Base-by-base conservation (phyloP, 2,888 invertebrate genomes). In the Lypha dubia region DNA sequence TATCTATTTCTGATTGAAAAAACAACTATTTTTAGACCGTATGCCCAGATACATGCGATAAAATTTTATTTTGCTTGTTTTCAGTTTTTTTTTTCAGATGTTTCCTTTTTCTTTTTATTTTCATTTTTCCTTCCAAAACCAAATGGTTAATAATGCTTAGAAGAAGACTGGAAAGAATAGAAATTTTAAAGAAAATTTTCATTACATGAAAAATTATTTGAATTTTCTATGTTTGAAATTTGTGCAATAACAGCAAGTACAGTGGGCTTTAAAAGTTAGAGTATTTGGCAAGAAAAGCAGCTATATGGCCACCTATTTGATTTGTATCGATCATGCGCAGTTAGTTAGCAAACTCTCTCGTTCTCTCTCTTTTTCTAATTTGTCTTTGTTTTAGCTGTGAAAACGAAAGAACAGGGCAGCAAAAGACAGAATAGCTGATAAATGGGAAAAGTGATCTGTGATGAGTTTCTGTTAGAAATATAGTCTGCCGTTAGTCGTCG, bases 401-500 rank as follows among this genome's bases (percentile, higher is more conserved):
- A 8, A 8, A 24, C n/a, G 63, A 4, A 0, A 35, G 22, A n/a
- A 15, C 20, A 38, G 9, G 15, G 38, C 15, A 7, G 41, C 13
- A 3, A 49, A 17, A 11, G 44, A 13, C 38, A 11, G 44, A 49
- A 63, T 73, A 68, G 63, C n/a, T 65, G 65, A 49, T 67, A 56
- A 67, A 32, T 70, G 65, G 77, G 86, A 88, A 89, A 90, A 88
- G 84, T 88, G 88, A 92, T 91, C 91, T 88, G 87, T 81, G 85
- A 88, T 88, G 88, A 76, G 89, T 87, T 86, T 86, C 85, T 87
- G 87, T 71, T 74, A 87, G 89, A 88, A 91, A 91, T 91, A 91
- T 91, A 92, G 92, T 92, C 92, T 92, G 92, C 92, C 92, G 91
- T 92, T 90, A 91, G 91, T 92, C 90, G 92, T 92, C 92, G 92